phyloP scores from a whole-genome alignment of 1,140 invertebrate species.

The Rhyzopertha dominica region DNA sequence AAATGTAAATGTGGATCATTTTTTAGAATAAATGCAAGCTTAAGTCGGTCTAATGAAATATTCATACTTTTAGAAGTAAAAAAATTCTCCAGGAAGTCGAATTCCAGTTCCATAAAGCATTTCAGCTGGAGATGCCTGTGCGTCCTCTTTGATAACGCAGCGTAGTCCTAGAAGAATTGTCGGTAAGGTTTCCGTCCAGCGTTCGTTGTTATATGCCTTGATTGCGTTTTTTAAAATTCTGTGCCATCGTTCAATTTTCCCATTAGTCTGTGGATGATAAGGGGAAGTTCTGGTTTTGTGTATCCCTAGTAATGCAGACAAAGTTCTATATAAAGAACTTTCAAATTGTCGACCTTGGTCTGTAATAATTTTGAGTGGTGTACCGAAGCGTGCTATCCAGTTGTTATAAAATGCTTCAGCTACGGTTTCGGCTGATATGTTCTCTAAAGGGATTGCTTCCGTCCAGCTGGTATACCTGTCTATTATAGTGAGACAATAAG shows the following conservation, averaged over 20 bases:
- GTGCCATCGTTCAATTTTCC: conserved; percentile 29
- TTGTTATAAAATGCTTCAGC: conserved; percentile 26
- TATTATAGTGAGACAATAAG: conserved; percentile 46
- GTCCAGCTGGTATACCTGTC: conserved; percentile 48
- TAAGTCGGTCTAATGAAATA: too few relatives aligned
- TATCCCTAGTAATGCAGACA: conserved; percentile 27
- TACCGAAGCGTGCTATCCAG: conserved; percentile 43
- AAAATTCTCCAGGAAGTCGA: too few relatives aligned
- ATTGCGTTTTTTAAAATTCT: conserved; percentile 27
- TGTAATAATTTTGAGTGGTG: conserved; percentile 39
- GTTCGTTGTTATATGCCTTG: too few relatives aligned
- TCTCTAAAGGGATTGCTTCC: conserved; percentile 40
- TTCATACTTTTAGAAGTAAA: too few relatives aligned
- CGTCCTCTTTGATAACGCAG: too few relatives aligned
- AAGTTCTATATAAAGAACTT: conserved; percentile 18
- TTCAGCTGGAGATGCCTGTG: too few relatives aligned
- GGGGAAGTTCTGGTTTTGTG: conserved; percentile 31
- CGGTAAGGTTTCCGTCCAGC: too few relatives aligned
- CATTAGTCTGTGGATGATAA: conserved; percentile 38
- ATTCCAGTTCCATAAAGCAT: too few relatives aligned
- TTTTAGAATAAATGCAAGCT: too few relatives aligned
- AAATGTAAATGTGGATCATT: too few relatives aligned
- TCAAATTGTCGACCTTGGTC: conserved; percentile 46
- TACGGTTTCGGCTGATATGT: conserved; percentile 39
- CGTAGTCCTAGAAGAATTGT: too few relatives aligned